Base-by-base conservation (phyloP, 2,888 invertebrate genomes). In the Cheilosia grossa region DNA sequence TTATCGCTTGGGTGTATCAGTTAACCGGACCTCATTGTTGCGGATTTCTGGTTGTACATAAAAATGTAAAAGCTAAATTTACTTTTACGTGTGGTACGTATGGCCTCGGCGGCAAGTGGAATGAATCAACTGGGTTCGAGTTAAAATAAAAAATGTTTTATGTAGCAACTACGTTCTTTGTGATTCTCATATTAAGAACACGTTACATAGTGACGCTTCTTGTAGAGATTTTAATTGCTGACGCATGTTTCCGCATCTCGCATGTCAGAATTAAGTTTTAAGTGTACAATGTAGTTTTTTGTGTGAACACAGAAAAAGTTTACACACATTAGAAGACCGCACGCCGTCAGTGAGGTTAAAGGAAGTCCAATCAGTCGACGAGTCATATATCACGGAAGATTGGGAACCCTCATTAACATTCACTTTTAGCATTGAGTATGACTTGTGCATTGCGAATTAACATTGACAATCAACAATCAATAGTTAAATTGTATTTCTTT, bases 31-130 rank as follows among this genome's bases (percentile, higher is more conserved):
- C 61, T 54, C 21, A 33, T 63, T 15, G 33, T 73, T 44, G 42
- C 61, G 61, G 24, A 51, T 73, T 44, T 73, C 54, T 54, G 44
- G 61, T 73, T 63, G 30, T 37, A 37, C 37, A 37, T 40, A 54
- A 42, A 51, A 49, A 30, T 15, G 15, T 56, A 15, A 44, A 44
- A 33, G 17, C 44, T 17, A 44, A 33, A 30, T 13, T 47, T 13
- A 24, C 21, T 37, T 47, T 17, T 54, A 37, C 21, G 30, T 15
- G 21, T 40, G 21, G 2, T 21, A 4, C n/a, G 0, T 13, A 4
- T 37, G 63, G 27, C 53, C 73, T 63, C 63, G 54, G 44, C 44
- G 24, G 17, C 4, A 24, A 54, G 42, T 61, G 21, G 54, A 67
- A 53, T 61, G 42, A 42, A 27, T 63, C 44, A 44, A 72, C 30